Conservation (phyloP, 2,113 vertebrate species). For the Mungos mungo region DNA sequence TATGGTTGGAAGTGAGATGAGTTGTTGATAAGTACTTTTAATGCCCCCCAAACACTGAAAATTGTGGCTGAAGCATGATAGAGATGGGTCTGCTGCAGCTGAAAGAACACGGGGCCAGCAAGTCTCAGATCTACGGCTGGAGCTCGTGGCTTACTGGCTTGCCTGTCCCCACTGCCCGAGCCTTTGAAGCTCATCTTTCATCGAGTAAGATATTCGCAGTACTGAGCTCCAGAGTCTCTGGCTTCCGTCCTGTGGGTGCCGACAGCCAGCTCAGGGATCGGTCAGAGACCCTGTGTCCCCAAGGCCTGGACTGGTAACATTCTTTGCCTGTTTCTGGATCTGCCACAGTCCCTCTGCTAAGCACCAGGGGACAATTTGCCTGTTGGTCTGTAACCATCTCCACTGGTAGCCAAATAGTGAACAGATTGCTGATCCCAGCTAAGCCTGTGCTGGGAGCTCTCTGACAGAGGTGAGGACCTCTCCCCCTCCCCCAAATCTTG, state of each 20-base stretch:
- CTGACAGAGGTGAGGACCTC: background rate
- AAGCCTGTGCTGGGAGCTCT: background rate
- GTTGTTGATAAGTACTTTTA: background rate
- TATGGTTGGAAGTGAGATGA: background rate
- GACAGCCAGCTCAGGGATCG: background rate
- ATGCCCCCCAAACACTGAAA: background rate
- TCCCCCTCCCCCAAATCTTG: background rate
- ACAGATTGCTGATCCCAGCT: background rate
- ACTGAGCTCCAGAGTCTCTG: background rate
- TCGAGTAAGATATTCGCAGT: background rate
- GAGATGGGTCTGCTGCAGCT: background rate
- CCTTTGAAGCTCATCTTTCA: background rate
- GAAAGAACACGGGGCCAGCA: background rate
- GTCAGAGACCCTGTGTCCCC: background rate
- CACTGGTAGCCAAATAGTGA: background rate
- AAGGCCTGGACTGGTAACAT: background rate
- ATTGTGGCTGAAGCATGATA: background rate
- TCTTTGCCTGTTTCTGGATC: background rate
- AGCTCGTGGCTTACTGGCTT: background rate
- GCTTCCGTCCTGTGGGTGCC: too few relatives aligned
- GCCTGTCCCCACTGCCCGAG: background rate
- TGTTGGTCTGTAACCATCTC: background rate
- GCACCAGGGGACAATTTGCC: background rate
- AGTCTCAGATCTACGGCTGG: background rate
- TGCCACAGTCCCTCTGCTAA: background rate